phyloP scores from a whole-genome alignment of 2,797 vertebrate genomes.

The Coreius guichenoti region DNA sequence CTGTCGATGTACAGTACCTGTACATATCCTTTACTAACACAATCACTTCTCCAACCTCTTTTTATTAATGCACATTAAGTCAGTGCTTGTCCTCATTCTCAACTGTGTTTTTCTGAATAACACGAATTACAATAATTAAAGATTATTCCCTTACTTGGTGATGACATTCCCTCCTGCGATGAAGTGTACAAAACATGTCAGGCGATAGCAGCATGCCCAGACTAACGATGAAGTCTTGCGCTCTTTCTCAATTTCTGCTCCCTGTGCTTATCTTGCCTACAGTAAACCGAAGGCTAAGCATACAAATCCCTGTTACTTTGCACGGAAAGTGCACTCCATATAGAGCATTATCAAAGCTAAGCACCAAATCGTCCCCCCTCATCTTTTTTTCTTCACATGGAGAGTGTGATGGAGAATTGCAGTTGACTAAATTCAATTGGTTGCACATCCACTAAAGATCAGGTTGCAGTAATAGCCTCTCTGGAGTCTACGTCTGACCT shows the following conservation, averaged over 20 bases:
- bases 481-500: conserved; percentile 44
- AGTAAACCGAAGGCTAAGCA: conserved; percentile 54
- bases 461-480: conserved; percentile 53
- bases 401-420: conserved; percentile 51
- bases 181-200: conserved; percentile 44
- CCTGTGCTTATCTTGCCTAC: conserved; percentile 39
- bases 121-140: conserved; percentile 11
- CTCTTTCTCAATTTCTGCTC: conserved; percentile 12
- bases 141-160: conserved; percentile 31
- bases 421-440: conserved; percentile 55
- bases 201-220: conserved; percentile 19
- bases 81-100: background rate
- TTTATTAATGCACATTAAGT: background rate
- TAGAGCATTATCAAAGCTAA: conserved; percentile 50
- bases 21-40: background rate
- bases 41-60: background rate
- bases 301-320: conserved; percentile 42
- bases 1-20: background rate
- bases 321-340: conserved; percentile 24
- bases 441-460: conserved; percentile 48
- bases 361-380: conserved; percentile 21
- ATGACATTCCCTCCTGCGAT: conserved; percentile 30
- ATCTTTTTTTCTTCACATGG: conserved; percentile 34
- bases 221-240: conserved; percentile 34
- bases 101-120: background rate